Evolutionary conservation across 2,888 invertebrate genomes (phyloP).

Genomic region (Lasioglossum calceatum): DNA sequence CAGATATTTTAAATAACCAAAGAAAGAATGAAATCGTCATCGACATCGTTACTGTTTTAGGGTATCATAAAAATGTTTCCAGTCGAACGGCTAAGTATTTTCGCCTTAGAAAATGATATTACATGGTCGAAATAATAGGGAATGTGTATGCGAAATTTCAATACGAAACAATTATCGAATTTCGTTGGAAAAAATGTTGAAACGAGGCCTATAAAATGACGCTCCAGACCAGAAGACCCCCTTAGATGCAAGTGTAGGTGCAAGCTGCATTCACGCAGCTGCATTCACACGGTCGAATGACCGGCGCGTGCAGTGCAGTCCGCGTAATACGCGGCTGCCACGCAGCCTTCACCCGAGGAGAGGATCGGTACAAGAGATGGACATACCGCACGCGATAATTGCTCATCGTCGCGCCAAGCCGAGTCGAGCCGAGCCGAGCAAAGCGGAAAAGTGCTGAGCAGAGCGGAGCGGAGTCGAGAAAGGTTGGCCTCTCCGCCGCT

Average conservation of each 20-base stretch:
- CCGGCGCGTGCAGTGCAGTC: not conserved
- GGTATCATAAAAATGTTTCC: no score
- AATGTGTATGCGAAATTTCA: not conserved
- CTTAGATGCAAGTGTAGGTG: not conserved
- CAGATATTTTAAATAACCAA: no score
- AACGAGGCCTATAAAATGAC: not conserved
- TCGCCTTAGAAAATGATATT: not conserved
- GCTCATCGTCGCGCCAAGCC: constrained; percentile 31
- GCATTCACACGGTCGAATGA: constrained; percentile 55
- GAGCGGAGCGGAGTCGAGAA: not conserved
- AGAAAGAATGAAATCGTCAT: no score
- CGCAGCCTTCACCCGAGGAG: constrained; percentile 35
- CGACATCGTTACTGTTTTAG: no score
- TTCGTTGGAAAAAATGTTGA: not conserved
- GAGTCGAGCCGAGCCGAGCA: not conserved
- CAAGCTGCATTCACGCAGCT: constrained; percentile 48
- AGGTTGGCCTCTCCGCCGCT: not conserved
- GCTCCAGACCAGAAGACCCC: not conserved
- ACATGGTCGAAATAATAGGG: not conserved
- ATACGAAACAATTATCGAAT: not conserved
- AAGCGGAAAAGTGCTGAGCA: not conserved
- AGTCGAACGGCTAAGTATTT: no score
- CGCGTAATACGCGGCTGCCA: constrained; percentile 43
- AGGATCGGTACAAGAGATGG: constrained; percentile 38
- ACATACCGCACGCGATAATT: constrained; percentile 64